phyloP scores from a whole-genome alignment of 2,113 vertebrate species.

The Sinocyclocheilus anshuiensis region DNA sequence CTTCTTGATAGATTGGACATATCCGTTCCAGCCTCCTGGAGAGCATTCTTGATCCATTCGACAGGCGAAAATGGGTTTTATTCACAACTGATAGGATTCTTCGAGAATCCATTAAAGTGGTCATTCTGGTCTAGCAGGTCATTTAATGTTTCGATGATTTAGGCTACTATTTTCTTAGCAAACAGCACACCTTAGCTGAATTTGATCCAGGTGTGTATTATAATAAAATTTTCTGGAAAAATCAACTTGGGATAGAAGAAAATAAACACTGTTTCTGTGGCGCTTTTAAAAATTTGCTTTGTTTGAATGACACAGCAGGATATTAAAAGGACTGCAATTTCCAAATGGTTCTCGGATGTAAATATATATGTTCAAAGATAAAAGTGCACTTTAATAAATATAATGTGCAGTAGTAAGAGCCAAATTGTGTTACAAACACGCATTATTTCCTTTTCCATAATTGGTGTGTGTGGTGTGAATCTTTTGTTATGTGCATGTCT shows the following conservation, averaged over 20 bases:
- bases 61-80: slow-evolving; percentile 18
- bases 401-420: not conserved
- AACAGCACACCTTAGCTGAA: not conserved
- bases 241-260: not conserved
- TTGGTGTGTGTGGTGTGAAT: slow-evolving; percentile 9
- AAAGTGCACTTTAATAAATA: not conserved
- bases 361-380: not conserved
- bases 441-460: slow-evolving; percentile 19
- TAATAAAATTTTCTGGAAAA: not conserved
- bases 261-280: not conserved
- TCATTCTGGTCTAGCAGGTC: not conserved
- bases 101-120: not conserved
- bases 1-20: not conserved
- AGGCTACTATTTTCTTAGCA: not conserved
- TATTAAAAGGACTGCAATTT: slow-evolving; percentile 11
- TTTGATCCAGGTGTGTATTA: not conserved
- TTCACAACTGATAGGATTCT: slow-evolving; percentile 17
- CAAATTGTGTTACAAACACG: slow-evolving; percentile 11
- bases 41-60: not conserved
- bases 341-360: not conserved
- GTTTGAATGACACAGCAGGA: not conserved
- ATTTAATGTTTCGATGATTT: not conserved
- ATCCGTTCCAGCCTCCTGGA: not conserved
- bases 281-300: not conserved
- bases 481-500: slow-evolving; percentile 47